Base-by-base conservation (phyloP, 2,888 invertebrate genomes). In the Lasioglossum figueresi region DNA sequence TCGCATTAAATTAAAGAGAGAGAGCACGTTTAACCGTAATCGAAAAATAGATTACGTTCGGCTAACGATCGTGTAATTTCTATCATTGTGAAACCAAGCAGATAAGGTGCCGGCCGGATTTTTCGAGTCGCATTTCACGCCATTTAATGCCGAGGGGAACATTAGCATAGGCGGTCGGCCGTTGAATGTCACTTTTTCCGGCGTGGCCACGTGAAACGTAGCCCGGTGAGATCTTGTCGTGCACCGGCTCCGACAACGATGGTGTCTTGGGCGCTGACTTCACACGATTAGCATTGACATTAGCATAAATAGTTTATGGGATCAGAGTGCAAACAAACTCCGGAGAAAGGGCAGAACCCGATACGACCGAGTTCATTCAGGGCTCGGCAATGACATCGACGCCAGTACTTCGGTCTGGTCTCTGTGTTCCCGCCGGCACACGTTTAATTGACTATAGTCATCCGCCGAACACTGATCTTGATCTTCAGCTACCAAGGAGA, bases 301-400 rank as follows among this genome's bases (percentile, higher is more conserved):
- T 88, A 88, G 89, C 91, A 88, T 89, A 91, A 87, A 91, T 86
- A 79, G 83, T 91, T 91, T 86, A 88, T 85, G 89, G 81, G 84
- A 83, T 82, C 86, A 84, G 75, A 84, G 80, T 73, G 84, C 78
- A 82, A 45, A 52, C 66, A 80, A 68, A 81, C 45, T 12, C 70
- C 70, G 84, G 85, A 84, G 89, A 91, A 91, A 89, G 87, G 85
- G 88, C 77, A 56, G 56, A 73, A 72, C 78, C 66, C 74, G 78
- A 82, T 83, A 83, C 84, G 82, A 77, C 27, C 80, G 63, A 48
- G 43, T 88, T 85, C 86, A 80, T 80, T 91, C 89, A 87, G 89
- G 90, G 85, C 74, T 88, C 79, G 80, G 72, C 76, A 83, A 76
- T 85, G 40, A 79, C 76, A 76, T 71, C 80, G 72, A 76, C 72